phyloP scores from a whole-genome alignment of 2,888 invertebrate species.

The Cosmopolites sordidus region DNA sequence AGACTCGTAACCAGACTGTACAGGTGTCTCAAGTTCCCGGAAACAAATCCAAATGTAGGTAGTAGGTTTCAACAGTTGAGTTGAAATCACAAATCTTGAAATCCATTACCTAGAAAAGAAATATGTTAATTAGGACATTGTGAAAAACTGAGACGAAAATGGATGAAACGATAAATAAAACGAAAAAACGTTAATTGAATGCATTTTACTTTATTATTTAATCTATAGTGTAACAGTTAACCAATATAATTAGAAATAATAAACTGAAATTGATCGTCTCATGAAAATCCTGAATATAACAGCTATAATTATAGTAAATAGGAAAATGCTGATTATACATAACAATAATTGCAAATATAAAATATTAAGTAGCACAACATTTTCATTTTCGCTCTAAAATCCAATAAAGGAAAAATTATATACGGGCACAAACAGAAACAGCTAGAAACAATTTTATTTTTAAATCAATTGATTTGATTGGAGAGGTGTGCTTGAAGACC shows the following conservation, averaged over 20 bases:
- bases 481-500: not conserved
- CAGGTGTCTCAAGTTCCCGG: no score
- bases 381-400: not conserved
- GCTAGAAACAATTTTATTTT: not conserved
- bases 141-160: no score
- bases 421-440: not conserved
- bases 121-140: no score
- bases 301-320: slow-evolving; percentile 37
- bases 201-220: slow-evolving; percentile 1
- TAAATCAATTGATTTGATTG: not conserved
- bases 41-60: no score
- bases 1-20: no score
- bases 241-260: slow-evolving; percentile 6
- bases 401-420: no score
- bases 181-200: not conserved
- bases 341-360: slow-evolving; percentile 36
- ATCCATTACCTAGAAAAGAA: no score
- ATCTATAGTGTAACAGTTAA: slow-evolving; percentile 4
- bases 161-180: no score
- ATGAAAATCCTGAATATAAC: slow-evolving; percentile 13
- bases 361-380: slow-evolving; percentile 37
- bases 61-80: no score
- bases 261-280: not conserved
- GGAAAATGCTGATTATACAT: slow-evolving; percentile 37
- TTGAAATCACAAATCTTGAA: no score